Conservation (phyloP, 2,797 vertebrate species). For the Rallus crepitans region DNA sequence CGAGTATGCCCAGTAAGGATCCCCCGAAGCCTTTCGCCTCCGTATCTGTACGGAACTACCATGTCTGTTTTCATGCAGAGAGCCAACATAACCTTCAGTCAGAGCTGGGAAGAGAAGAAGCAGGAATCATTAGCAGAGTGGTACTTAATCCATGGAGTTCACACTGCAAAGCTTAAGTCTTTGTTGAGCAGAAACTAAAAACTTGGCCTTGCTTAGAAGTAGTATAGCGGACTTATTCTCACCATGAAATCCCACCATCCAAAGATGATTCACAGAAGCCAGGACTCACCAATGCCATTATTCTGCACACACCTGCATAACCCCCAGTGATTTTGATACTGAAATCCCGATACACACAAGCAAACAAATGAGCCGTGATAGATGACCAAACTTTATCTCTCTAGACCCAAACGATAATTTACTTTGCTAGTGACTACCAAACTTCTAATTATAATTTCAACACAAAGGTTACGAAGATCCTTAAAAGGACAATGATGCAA, state of each 20-base stretch:
- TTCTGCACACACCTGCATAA: not conserved
- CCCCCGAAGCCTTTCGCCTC: constrained; percentile 87
- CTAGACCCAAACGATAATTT: not conserved
- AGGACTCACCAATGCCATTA: not conserved
- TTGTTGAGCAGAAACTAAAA: not conserved
- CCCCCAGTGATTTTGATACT: not conserved
- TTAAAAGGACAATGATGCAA: not conserved
- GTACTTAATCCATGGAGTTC: not conserved
- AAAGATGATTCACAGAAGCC: not conserved
- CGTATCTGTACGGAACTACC: constrained; percentile 83
- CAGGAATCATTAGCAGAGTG: not conserved
- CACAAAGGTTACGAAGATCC: not conserved
- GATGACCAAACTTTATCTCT: not conserved
- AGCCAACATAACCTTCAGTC: constrained; percentile 86
- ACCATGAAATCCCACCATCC: not conserved
- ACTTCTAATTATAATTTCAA: not conserved
- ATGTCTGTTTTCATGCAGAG: constrained; percentile 80
- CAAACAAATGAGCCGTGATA: not conserved
- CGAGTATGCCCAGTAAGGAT: constrained; percentile 96
- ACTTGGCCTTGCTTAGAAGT: not conserved
- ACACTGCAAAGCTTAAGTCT: not conserved
- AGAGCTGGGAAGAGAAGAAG: constrained; percentile 79
- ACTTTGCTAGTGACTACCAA: not conserved
- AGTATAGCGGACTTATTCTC: not conserved
- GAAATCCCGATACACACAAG: not conserved